Conservation (phyloP, 2,113 vertebrate genomes). For the Anseranas semipalmata region DNA sequence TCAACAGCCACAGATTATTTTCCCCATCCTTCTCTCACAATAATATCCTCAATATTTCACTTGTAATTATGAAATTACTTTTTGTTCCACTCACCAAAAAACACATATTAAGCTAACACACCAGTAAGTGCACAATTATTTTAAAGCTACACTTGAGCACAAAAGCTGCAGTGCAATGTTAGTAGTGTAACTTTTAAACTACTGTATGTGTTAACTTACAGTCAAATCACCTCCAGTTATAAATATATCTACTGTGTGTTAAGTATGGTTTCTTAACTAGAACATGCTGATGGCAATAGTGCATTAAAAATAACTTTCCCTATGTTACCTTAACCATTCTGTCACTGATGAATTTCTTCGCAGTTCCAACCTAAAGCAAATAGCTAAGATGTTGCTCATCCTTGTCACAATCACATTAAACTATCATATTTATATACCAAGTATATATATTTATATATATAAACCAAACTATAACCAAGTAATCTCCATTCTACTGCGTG, state of each 20-base stretch:
- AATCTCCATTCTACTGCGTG: neutral
- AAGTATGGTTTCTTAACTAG: slow-evolving; percentile 11
- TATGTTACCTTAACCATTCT: slow-evolving; percentile 72
- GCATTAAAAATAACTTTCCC: slow-evolving; percentile 55
- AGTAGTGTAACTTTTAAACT: slow-evolving; percentile 43
- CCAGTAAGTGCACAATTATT: slow-evolving; percentile 12
- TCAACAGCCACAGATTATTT: neutral
- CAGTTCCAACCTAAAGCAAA: slow-evolving; percentile 67
- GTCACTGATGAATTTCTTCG: slow-evolving; percentile 68
- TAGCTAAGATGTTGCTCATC: slow-evolving; percentile 70
- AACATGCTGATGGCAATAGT: slow-evolving; percentile 57
- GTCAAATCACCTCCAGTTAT: slow-evolving; percentile 15
- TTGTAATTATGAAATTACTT: neutral
- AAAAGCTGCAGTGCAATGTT: slow-evolving; percentile 48
- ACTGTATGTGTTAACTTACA: slow-evolving; percentile 23
- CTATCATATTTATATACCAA: neutral
- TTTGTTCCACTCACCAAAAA: neutral
- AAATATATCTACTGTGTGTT: slow-evolving; percentile 32
- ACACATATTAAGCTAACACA: slow-evolving; percentile 47
- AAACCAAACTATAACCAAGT: neutral
- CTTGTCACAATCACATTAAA: slow-evolving; percentile 32
- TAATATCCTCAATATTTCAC: neutral
- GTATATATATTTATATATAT: neutral
- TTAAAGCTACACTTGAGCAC: slow-evolving; percentile 31
- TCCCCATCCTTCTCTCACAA: neutral